Evolutionary conservation across 2,888 invertebrate species (phyloP), one percentile per base, ranked within the genome.

Genomic region (Smittia aterrima): DNA sequence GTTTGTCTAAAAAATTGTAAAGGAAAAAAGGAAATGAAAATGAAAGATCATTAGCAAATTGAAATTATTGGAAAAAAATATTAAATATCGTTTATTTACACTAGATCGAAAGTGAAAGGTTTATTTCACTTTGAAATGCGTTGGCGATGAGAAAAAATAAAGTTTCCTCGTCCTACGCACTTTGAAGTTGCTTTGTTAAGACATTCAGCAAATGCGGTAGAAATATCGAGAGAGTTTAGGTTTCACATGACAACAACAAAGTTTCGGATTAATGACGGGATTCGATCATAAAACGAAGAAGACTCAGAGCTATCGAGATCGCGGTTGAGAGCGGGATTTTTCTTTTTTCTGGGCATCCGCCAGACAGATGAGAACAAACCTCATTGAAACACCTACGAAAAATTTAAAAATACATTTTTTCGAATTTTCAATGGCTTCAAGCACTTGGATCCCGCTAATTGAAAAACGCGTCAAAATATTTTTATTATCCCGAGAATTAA

Each of bases 1-100:
- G 92, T 82, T 94, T 95, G 85, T 95, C 96, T 96, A 86, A 79
- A 41, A 66, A 32, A 6, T 32, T 32, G 9, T 9, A 32, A 32
- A 32, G 32, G 32, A 32, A 32, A n/a, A n/a, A n/a, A 9, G 22
- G 7, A 24, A 38, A 54, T 32, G 4, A 9, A 32, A 9, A 32
- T 9, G 9, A 32, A 32, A n/a, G 24, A 3, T 62, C 27, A 54
- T 62, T 58, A 58, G 32, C 16, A n/a, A 7, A 25, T 7, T 16
- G 4, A 32, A 32, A 32, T 9, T 3, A 32, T 47, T n/a, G 47
- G 47, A 16, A 47, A 47, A 47, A 47, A 47, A n/a, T n/a, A n/a
- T n/a, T n/a, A n/a, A n/a, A n/a, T n/a, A n/a, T n/a, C n/a, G n/a
- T n/a, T 32, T 32, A 47, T 47, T 47, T 47, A 16, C 16, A 47